Base-by-base conservation (phyloP, 2,113 vertebrate genomes). In the Hippocampus abdominalis region DNA sequence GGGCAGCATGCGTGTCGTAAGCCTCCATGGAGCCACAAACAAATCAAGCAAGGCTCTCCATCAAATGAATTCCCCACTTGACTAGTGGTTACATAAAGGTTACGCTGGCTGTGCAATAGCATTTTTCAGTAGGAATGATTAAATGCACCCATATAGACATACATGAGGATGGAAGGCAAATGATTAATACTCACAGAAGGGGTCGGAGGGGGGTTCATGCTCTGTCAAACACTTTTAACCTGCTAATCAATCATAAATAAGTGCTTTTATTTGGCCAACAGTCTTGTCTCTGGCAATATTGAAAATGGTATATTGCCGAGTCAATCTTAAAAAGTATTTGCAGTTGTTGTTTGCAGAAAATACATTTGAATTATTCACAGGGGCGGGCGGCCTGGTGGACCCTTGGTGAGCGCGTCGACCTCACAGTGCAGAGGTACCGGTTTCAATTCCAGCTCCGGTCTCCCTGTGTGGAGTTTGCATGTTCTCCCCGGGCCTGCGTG, bases 1-100 rank as follows among this genome's bases (percentile, higher is more conserved):
- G 86, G 88, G 87, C 87, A 88, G 86, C 86, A 81, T 82, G 86
- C 84, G 82, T 87, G 86, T 88, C 77, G 75, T 86, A 87, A 87
- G 86, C 87, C 87, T 87, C 85, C 88, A 86, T 84, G 87, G 89
- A 88, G 88, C 87, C 88, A 88, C 89, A 91, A 91, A 91, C 89
- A 91, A 91, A 91, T 89, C 84, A 89, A 87, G 86, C 82, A 71
- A 77, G 86, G 86, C 81, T 87, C 85, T 90, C 84, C 87, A 87
- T 89, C 87, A 90, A 88, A 89, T 85, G 73, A 85, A 87, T 83
- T 86, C 81, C 84, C 80, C 76, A 81, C 80, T 88, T 75, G 62
- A 85, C 85, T 73, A 72, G 83, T 73, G 84, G 85, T 86, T 83
- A 80, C 87, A 87, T 86, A 86, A 89, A 88, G 85, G 89, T 88